Evolutionary conservation across 2,888 invertebrate genomes (phyloP), one percentile per base, ranked within the genome.

Genomic region (Dynastes maya): DNA sequence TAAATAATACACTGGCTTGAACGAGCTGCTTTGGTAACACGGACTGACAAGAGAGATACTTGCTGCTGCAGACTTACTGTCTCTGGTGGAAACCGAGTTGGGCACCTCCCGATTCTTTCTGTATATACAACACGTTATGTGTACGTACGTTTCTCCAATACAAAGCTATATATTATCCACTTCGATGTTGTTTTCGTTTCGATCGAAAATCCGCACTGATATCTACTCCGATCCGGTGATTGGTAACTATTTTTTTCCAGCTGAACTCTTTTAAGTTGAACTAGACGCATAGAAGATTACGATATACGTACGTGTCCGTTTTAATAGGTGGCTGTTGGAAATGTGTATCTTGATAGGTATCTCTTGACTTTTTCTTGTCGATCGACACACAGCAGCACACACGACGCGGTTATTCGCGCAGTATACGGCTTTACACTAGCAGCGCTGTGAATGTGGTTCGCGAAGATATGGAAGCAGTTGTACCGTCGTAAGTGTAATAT

Each of bases 21-120:
- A 40, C 58, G 72, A 72, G 58, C 68, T 72, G 55, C 55, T 55
- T 55, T 55, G 55, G 55, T 55, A 55, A 55, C 22, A 55, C 55
- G 22, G 72, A 55, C 58, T 58, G 67, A 76, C 71, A 78, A 78
- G 78, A 75, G 29, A 32, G 70, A 72, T 72, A 72, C 37, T 78
- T 75, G 74, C 72, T 68, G 70, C 76, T 75, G 77, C 63, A 77
- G 77, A 77, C 77, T 77, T 71, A 71, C 77, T 77, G 77, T 77
- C 77, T 70, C 77, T 77, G 71, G 61, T 77, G 77, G 72, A 72
- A 72, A 58, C 22, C 27, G 58, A 68, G 51, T 63, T 65, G 64
- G 65, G 65, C 76, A 77, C 76, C 76, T 77, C 64, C 76, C 76
- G 76, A 68, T 68, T 29, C 63, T 63, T 63, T 63, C 32, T 32